phyloP scores from a whole-genome alignment of 2,888 invertebrate genomes.

The Lymantria monacha region DNA sequence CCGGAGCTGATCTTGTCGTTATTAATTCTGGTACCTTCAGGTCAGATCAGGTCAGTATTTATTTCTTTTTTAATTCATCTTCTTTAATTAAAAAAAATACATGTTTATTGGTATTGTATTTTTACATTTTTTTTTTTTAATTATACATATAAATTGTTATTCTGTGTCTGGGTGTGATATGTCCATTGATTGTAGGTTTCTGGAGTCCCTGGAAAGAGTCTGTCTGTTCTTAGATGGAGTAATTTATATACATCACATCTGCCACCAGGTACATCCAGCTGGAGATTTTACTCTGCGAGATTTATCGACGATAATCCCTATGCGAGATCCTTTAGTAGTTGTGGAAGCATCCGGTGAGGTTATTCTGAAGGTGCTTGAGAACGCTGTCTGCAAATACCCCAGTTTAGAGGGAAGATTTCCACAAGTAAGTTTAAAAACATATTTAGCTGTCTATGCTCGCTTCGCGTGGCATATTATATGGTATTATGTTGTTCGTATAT shows the following conservation, averaged over 20 bases:
- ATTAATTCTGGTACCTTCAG: constrained; percentile 94
- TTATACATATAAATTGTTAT: too few species aligned
- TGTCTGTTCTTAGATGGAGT: too few species aligned
- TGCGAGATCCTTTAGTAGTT: constrained; percentile 92
- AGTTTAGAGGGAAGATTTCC: constrained; percentile 94
- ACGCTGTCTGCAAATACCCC: constrained; percentile 92
- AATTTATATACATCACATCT: too few species aligned
- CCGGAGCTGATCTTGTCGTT: constrained; percentile 92
- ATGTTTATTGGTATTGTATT: too few species aligned
- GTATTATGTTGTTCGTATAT: too few species aligned
- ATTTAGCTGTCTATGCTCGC: too few species aligned
- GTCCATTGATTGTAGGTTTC: too few species aligned
- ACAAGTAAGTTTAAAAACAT: constrained; percentile 84
- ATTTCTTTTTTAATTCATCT: neutral
- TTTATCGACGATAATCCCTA: constrained; percentile 91
- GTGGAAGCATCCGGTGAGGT: constrained; percentile 87
- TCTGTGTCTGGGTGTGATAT: too few species aligned
- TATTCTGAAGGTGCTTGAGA: constrained; percentile 89
- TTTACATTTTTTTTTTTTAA: too few species aligned
- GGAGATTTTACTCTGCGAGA: constrained; percentile 94
- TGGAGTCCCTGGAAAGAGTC: too few species aligned
- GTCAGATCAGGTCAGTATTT: constrained; percentile 83
- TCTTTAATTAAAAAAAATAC: neutral
- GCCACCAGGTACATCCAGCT: constrained; percentile 85
- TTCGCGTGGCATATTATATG: too few species aligned